Evolutionary conservation across 2,113 vertebrate genomes (phyloP).

Genomic region (Chaetorhynchus papuensis): DNA sequence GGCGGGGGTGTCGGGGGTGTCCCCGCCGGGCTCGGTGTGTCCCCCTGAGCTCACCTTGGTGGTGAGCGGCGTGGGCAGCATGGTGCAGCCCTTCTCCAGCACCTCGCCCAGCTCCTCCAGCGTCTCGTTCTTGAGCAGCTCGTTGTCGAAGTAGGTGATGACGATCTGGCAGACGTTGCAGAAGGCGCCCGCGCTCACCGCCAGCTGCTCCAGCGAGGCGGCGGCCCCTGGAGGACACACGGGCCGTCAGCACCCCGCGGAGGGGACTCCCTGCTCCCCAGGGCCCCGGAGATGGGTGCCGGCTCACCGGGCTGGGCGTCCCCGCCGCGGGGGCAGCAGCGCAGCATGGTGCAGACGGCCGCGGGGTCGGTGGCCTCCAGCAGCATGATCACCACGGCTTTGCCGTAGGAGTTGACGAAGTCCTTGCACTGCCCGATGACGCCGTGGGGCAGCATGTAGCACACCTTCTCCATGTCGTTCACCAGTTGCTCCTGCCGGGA

Average conservation of each 20-base stretch:
- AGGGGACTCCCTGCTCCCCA: rapidly evolving
- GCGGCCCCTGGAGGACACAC: background rate
- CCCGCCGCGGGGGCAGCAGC: slow-evolving; percentile 66
- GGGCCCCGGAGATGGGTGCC: rapidly evolving
- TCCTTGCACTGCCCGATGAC: slow-evolving; percentile 79
- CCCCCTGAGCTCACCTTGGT: background rate
- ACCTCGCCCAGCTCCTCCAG: slow-evolving; percentile 77
- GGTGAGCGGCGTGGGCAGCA: slow-evolving; percentile 73
- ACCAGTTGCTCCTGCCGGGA: slow-evolving; percentile 67
- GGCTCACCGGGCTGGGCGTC: background rate
- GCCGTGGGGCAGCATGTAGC: slow-evolving; percentile 75
- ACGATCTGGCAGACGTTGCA: slow-evolving; percentile 87
- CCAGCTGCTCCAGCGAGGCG: background rate
- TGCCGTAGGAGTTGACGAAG: slow-evolving; percentile 81
- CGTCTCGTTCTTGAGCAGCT: slow-evolving; percentile 87
- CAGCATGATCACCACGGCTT: slow-evolving; percentile 84
- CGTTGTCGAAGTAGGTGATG: slow-evolving; percentile 77
- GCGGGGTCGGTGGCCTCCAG: slow-evolving; percentile 78
- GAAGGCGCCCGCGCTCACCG: slow-evolving; percentile 53
- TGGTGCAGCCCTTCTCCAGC: slow-evolving; percentile 85
- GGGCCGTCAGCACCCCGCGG: rapidly evolving
- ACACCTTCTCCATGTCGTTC: slow-evolving; percentile 77
- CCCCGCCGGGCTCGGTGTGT: rapidly evolving
- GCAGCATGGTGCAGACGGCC: slow-evolving; percentile 75
- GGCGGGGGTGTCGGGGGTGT: rapidly evolving